Evolutionary conservation across 2,888 invertebrate species (phyloP), one percentile per base, ranked within the genome.

Genomic region (Acholoe squamosa): DNA sequence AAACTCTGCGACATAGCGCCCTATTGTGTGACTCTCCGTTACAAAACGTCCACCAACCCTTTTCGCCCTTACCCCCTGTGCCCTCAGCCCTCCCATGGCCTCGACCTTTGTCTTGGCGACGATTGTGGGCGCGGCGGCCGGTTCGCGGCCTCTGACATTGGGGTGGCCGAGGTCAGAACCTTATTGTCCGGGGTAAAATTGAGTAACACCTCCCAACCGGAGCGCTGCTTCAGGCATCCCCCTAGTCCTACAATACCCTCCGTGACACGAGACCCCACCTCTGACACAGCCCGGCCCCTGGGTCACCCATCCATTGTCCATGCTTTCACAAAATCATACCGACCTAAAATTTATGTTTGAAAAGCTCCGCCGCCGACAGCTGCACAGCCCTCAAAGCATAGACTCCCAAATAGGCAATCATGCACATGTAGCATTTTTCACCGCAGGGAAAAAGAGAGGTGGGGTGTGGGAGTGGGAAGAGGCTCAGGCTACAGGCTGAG

Each of bases 191-290:
- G 86, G 86, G 86, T 86, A 86, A 86, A 86, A 86, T 86, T 86
- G 86, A 86, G 86, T 86, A 86, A 86, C 86, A 86, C 86, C 86
- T 86, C 86, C 86, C 86, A 86, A 86, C 86, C 86, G 86, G 25
- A 86, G 56, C 28, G 86, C 28, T 19, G 54, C 86, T 86, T 25
- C 22, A 86, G 33, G 86, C 86, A 86, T 86, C 86, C 86, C 56
- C 54, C 31, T 54, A 52, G 54, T 28, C 56, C 86, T 16, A 10
- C 16, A 86, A 52, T 52, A 86, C 51, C n/a, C 28, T 25, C 54
- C n/a, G 28, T 52, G 86, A 52, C 86, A 52, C 86, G 52, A 54
- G 86, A 52, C 52, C 31, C 16, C 54, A 86, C 86, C 86, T 54
- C 16, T 86, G 86, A 51, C 86, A 51, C 33, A 28, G 54, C 34